A percentile compares a stretch with the other conserved stretches of the same genome.
Conservation (phyloP, 1,140 invertebrate genomes). For the Drosophila suzukii region DNA sequence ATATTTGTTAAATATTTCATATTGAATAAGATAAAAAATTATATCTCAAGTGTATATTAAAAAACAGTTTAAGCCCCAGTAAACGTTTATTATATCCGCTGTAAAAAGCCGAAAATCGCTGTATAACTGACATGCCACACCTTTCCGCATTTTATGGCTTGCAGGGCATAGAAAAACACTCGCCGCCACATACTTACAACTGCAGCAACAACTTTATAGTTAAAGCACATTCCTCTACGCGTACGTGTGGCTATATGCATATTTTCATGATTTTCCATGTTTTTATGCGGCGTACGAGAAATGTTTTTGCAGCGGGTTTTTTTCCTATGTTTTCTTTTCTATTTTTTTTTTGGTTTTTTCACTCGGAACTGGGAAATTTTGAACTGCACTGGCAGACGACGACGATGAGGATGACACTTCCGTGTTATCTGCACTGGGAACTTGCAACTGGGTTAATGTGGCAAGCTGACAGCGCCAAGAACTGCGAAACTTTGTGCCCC, state of each 20-base stretch:
- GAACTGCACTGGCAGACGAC: conserved; percentile 26
- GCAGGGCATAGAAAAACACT: conserved; percentile 45
- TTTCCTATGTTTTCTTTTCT: too few relatives aligned
- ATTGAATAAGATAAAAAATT: too few relatives aligned
- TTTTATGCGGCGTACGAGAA: conserved; percentile 58
- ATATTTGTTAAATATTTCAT: too few relatives aligned
- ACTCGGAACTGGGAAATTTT: neutral
- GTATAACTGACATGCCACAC: conserved; percentile 18
- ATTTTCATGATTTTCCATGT: conserved; percentile 65
- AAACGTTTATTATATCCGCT: too few relatives aligned
- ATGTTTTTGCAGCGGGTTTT: conserved; percentile 43
- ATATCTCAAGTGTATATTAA: neutral
- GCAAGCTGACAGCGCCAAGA: conserved; percentile 46
- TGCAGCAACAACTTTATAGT: conserved; percentile 32
- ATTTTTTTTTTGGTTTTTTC: neutral
- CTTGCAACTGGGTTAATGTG: conserved; percentile 68
- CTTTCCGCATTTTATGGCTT: conserved; percentile 15
- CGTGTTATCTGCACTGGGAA: conserved; percentile 61
- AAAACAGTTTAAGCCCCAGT: neutral
- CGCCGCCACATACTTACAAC: conserved; percentile 32
- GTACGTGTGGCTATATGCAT: conserved; percentile 18
- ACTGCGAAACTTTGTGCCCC: conserved; percentile 34
- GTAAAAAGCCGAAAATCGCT: neutral
- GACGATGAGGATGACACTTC: conserved; percentile 61
- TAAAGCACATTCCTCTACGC: conserved; percentile 34